phyloP scores from a whole-genome alignment of 2,113 vertebrate genomes.

The Athene cunicularia region DNA sequence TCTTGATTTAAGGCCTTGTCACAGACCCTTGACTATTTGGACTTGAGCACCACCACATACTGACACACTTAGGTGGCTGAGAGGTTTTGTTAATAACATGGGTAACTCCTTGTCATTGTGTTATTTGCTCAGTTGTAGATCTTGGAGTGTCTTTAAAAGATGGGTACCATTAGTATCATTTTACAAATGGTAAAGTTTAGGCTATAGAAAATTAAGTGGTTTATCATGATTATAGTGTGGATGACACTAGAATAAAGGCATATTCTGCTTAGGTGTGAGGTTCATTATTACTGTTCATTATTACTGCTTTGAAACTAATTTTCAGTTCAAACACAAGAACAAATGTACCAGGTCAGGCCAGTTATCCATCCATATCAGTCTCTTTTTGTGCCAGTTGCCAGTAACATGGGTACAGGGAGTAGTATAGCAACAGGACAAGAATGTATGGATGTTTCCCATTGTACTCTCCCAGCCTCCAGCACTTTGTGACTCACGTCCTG shows the following conservation, averaged over 20 bases:
- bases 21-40: not conserved
- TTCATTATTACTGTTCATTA: not conserved
- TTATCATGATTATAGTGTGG: not conserved
- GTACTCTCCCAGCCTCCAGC: not conserved
- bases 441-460: not conserved
- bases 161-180: not conserved
- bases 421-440: not conserved
- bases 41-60: not conserved
- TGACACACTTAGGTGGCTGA: not conserved
- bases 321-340: not conserved
- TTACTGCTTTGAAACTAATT: not conserved
- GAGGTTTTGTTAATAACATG: not conserved
- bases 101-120: not conserved
- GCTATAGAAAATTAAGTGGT: not conserved
- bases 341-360: not conserved
- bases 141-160: not conserved
- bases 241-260: not conserved
- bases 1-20: not conserved
- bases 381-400: not conserved
- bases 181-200: not conserved
- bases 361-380: not conserved
- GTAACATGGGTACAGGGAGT: not conserved
- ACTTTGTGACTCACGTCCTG: not conserved
- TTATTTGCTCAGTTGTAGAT: not conserved
- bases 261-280: not conserved